Percentiles rank a stretch among this genome's conserved stretches.
Evolutionary conservation across 1,140 invertebrate species (phyloP).

Genomic region (Sweltsa coloradensis): DNA sequence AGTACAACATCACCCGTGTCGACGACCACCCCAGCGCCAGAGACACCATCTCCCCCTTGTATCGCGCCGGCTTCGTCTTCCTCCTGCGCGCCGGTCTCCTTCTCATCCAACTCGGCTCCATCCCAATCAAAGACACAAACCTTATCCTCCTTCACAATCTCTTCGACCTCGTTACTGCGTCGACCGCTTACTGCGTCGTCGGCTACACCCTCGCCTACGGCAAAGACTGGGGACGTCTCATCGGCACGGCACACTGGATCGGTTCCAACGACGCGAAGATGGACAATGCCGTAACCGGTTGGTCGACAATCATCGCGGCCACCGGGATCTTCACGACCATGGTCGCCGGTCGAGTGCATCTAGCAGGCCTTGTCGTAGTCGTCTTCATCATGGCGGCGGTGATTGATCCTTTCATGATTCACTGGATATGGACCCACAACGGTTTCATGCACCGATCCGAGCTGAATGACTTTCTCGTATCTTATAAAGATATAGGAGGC

Average conservation of each 20-base stretch:
- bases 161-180: background rate
- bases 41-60: too few relatives aligned
- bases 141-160: conserved; percentile 3
- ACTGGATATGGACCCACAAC: background rate
- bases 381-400: background rate
- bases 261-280: background rate
- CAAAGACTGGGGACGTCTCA: background rate
- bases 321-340: conserved; percentile 3
- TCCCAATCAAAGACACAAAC: background rate
- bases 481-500: conserved; percentile 6
- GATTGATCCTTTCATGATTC: background rate
- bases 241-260: background rate
- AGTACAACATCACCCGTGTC: too few relatives aligned
- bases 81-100: conserved; percentile 5
- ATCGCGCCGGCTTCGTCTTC: too few relatives aligned
- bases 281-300: background rate
- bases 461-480: background rate
- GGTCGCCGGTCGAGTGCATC: conserved; percentile 1
- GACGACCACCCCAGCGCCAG: too few relatives aligned
- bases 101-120: conserved; percentile 4
- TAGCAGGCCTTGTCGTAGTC: background rate
- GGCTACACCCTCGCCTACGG: background rate
- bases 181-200: background rate
- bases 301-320: background rate
- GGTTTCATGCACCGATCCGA: background rate